Base-by-base conservation (phyloP, 2,888 invertebrate genomes). In the Acrobasis repandana region DNA sequence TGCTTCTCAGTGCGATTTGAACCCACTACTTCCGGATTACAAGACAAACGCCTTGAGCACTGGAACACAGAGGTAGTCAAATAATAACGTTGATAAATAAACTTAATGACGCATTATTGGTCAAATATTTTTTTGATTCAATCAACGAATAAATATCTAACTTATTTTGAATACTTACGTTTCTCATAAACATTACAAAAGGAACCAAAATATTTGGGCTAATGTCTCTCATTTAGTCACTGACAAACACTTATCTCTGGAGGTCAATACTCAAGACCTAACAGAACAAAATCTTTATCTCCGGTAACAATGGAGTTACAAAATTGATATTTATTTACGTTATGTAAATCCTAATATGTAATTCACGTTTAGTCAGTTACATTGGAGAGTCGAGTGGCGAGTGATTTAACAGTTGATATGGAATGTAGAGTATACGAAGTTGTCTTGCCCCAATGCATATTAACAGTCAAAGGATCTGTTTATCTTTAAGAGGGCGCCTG, bases 321-420 rank as follows among this genome's bases (percentile, higher is more conserved):
- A 54, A 54, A 54, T 18, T 14, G 20, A 54, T 54, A 54, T 54
- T 54, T 54, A 54, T 54, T 54, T 54, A 54, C 38, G 38, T 54
- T 54, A 54, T 54, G 54, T 20, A 54, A 54, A 54, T 54, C 38
- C 38, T 54, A 54, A 38, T 14, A 9, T 43, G 14, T 8, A n/a
- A 6, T 54, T 38, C 14, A 54, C 36, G 43, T 18, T 54, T 38
- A 2, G 18, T 18, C 8, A 54, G 54, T 54, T 43, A 38, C 3
- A 18, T 16, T 5, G 43, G 38, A 38, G 16, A 54, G 54, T 54
- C 9, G 54, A 38, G n/a, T 38, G 14, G 38, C 54, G 38, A 54
- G 54, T 54, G 28, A 6, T 28, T 28, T 28, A 4, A 20, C 20
- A 20, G 28, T 28, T 28, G 4, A 5, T 28, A 28, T 28, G 2